These are phyloP conservation scores for Clarias platycephalus DNA, from an alignment of 2,797 vertebrate species.

Conservation along the genomic window DNA sequence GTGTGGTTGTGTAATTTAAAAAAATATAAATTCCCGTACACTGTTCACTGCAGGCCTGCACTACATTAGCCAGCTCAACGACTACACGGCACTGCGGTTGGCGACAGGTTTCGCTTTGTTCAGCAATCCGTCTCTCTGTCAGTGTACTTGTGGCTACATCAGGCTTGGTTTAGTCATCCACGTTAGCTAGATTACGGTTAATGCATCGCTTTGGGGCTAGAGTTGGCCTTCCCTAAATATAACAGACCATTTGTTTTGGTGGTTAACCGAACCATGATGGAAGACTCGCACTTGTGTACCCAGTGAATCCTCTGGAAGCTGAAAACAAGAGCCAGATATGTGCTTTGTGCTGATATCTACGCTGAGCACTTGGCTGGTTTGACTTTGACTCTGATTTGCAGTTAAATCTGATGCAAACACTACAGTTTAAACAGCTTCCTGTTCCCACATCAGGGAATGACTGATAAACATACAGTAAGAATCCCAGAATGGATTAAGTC, in stretches of 20 bases:
- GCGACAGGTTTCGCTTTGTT: neutral
- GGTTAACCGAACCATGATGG: neutral
- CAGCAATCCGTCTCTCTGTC: neutral
- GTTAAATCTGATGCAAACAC: neutral
- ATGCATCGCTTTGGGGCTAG: neutral
- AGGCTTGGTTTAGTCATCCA: neutral
- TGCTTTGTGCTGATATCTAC: neutral
- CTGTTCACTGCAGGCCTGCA: neutral
- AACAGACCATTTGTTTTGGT: neutral
- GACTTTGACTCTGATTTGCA: neutral
- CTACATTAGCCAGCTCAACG: neutral
- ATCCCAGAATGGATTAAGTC: neutral
- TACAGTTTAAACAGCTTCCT: neutral
- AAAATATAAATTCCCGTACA: neutral
- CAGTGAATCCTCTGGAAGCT: neutral
- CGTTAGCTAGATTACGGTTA: neutral
- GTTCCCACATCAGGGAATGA: neutral
- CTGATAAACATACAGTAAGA: slow-evolving; percentile 6
- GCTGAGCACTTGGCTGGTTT: neutral
- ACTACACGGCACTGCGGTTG: neutral
- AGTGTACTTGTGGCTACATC: neutral
- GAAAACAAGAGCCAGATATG: neutral
- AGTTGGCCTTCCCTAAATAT: neutral
- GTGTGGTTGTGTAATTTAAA: neutral
- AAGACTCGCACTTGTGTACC: neutral